Conservation (phyloP, 2,113 vertebrate species). For the Forbesichthys agassizii region DNA sequence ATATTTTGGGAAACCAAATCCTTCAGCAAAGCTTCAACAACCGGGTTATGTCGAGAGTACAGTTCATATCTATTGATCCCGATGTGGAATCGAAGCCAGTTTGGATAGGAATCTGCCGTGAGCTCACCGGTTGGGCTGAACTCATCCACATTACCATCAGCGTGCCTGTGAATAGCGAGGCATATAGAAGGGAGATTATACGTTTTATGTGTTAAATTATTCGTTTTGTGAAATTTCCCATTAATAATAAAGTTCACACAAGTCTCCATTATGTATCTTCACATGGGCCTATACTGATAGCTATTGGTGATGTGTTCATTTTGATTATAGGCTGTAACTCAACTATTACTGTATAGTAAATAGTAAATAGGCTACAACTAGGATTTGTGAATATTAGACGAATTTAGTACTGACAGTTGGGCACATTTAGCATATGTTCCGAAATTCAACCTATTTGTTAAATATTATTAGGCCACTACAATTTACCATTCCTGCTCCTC, state of each 20-base stretch:
- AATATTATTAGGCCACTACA: neutral
- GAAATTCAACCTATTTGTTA: neutral
- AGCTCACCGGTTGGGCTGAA: slow-evolving; percentile 85
- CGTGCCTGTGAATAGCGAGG: slow-evolving; percentile 76
- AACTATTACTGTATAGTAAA: too few species aligned
- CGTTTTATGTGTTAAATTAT: neutral
- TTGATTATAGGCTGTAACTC: too few species aligned
- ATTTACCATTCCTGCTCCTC: slow-evolving; percentile 87
- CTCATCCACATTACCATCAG: slow-evolving; percentile 80
- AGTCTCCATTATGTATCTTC: too few species aligned
- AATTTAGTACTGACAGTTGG: too few species aligned
- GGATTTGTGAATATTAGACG: too few species aligned
- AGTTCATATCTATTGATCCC: slow-evolving; percentile 97
- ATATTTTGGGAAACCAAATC: slow-evolving; percentile 91
- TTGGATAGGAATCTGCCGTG: slow-evolving; percentile 89
- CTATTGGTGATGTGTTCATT: too few species aligned
- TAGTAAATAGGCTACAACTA: too few species aligned
- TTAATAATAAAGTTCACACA: too few species aligned
- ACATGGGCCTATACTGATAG: too few species aligned
- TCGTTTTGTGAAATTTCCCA: neutral
- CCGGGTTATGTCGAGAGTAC: slow-evolving; percentile 90
- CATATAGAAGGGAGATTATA: neutral
- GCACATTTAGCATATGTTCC: too few species aligned
- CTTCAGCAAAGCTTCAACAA: slow-evolving; percentile 88
- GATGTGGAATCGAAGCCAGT: slow-evolving; percentile 98